These are phyloP conservation scores for Pterobdella sp. DNA, from an alignment of 2,888 invertebrate genomes.

Conservation along the genomic window DNA sequence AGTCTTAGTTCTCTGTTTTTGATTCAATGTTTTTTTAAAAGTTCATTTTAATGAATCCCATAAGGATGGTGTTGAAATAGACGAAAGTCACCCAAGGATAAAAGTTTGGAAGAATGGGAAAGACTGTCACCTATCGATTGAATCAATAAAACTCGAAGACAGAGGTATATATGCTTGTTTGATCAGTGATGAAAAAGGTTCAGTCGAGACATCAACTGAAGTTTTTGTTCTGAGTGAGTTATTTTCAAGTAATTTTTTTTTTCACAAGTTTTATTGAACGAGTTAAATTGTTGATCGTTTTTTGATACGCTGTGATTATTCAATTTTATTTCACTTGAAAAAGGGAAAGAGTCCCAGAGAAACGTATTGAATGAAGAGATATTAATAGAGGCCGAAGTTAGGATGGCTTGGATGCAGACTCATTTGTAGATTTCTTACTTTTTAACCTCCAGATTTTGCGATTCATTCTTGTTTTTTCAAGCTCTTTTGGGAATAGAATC, in stretches of 20 bases:
- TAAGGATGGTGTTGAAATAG: background rate
- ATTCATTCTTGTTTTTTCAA: no score
- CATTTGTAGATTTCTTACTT: no score
- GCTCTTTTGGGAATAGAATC: no score
- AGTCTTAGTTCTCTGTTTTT: no score
- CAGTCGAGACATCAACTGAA: slow-evolving; percentile 71
- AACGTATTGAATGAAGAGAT: background rate
- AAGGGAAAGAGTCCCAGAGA: background rate
- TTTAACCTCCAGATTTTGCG: no score
- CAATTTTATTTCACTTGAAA: no score
- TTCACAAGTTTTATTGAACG: background rate
- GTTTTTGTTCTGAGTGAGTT: slow-evolving; percentile 59
- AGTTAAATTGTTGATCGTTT: no score
- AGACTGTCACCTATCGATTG: slow-evolving; percentile 64
- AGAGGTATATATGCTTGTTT: slow-evolving; percentile 79
- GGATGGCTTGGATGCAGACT: no score
- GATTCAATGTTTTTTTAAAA: no score
- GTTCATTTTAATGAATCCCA: background rate
- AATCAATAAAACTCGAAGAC: slow-evolving; percentile 79
- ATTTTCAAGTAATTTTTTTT: background rate
- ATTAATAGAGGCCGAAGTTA: no score
- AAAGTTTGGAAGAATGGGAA: slow-evolving; percentile 42
- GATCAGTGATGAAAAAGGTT: slow-evolving; percentile 74
- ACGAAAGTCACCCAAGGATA: slow-evolving; percentile 28
- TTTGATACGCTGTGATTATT: no score